Evolutionary conservation across 2,888 invertebrate species (phyloP), one percentile per base, ranked within the genome.

Genomic region (Aelia acuminata): DNA sequence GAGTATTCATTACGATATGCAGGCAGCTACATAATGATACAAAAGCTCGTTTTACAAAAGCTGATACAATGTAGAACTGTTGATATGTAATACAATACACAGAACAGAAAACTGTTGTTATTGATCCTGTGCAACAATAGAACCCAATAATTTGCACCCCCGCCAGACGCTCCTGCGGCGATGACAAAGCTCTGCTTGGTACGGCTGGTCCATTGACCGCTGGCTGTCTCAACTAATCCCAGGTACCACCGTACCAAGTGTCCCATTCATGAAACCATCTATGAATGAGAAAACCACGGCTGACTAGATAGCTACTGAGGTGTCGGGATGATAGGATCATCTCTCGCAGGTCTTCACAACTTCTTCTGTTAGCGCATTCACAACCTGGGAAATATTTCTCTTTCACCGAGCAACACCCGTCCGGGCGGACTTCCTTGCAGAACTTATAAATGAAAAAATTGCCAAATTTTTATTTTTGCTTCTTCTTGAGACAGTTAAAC

Each of bases 261-360:
- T 80, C 47, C 80, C 80, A 80, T 80, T 80, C 80, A 80, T 80
- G 11, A 43, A 13, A 13, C 11, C 80, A 11, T 35, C 39, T 8
- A 75, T 43, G 80, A 80, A 80, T 80, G 80, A 43, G 75, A 11
- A 5, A 15, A 10, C 80, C 80, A 80, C 80, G 80, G 80, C 80
- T 80, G 80, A 80, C 80, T 80, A 80, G 80, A 80, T 80, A 80
- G 80, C 43, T 47, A 43, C 80, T 80, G 80, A 80, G 80, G 80
- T 80, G 80, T 80, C 43, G 80, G 80, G 43, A 22, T 80, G 80
- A 80, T 80, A n/a, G 80, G 80, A 80, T 80, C 80, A 80, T 80
- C 80, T 47, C 80, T 80, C 35, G 43, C 80, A 80, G 80, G 80
- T 47, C 80, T 43, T 80, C n/a, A n/a, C n/a, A 43, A 43, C 22